Conservation (phyloP, 2,797 vertebrate genomes). For the Myoxocephalus aenaeus region DNA sequence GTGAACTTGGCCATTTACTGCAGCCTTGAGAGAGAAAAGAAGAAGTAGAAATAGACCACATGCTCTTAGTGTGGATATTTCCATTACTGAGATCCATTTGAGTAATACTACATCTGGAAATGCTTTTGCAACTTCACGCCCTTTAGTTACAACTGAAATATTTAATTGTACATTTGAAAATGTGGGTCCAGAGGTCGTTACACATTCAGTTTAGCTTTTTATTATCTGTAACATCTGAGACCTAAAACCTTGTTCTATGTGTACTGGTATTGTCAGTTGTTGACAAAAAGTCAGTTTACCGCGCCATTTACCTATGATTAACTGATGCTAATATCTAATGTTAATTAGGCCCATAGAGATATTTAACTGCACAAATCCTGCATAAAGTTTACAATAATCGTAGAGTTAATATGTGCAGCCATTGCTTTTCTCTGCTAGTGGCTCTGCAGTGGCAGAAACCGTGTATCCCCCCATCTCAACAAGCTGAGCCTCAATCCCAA, state of each 20-base stretch:
- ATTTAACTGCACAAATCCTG: background rate
- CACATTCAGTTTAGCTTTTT: background rate
- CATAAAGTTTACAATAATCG: background rate
- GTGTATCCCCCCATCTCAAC: background rate
- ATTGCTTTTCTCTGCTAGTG: background rate
- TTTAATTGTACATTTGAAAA: background rate
- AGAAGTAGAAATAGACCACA: conserved; percentile 5
- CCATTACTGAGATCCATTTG: background rate
- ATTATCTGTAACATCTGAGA: background rate
- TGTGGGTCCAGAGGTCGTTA: background rate
- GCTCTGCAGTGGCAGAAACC: background rate
- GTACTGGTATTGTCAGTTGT: background rate
- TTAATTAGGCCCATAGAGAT: background rate
- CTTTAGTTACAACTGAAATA: conserved; percentile 9
- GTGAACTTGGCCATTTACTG: conserved; percentile 8
- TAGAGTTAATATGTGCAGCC: background rate
- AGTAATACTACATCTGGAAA: background rate
- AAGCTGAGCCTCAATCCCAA: conserved; percentile 16
- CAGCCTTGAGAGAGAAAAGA: conserved; percentile 2
- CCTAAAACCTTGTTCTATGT: background rate
- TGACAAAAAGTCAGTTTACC: background rate
- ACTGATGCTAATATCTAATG: background rate
- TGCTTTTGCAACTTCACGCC: conserved; percentile 1
- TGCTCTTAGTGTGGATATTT: background rate
- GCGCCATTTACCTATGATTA: background rate